Conservation (phyloP, 2,888 invertebrate genomes). For the Penaeus monodon region DNA sequence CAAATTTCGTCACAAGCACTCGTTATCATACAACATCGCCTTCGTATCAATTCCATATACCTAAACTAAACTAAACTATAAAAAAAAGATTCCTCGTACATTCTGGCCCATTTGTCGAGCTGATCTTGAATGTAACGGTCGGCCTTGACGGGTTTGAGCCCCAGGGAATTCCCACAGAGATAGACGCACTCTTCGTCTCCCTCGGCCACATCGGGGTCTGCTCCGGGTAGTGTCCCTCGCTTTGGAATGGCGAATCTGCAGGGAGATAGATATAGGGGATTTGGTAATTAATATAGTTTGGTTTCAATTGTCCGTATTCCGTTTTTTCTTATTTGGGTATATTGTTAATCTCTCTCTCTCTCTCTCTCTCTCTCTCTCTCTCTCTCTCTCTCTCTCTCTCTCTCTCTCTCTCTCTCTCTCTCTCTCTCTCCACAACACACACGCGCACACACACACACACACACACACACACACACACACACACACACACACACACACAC, state of each 20-base stretch:
- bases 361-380: not conserved
- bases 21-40: too few species aligned
- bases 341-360: not conserved
- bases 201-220: slow-evolving; percentile 9
- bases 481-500: too few species aligned
- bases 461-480: not conserved
- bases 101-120: slow-evolving; percentile 72
- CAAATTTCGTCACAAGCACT: too few species aligned
- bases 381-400: not conserved
- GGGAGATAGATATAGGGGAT: not conserved
- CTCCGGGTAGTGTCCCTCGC: slow-evolving; percentile 14
- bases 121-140: slow-evolving; percentile 70
- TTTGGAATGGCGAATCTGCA: slow-evolving; percentile 55
- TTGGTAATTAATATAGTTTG: too few species aligned
- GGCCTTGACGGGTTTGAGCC: slow-evolving; percentile 73
- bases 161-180: slow-evolving; percentile 74
- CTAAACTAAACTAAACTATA: too few species aligned
- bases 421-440: not conserved
- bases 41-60: too few species aligned
- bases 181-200: slow-evolving; percentile 69
- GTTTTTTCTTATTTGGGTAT: not conserved
- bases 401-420: not conserved
- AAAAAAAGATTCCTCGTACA: slow-evolving; percentile 68
- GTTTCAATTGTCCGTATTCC: not conserved
- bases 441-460: not conserved